Base-by-base conservation (phyloP, 2,113 vertebrate genomes). In the Corythoichthys haematopterus region DNA sequence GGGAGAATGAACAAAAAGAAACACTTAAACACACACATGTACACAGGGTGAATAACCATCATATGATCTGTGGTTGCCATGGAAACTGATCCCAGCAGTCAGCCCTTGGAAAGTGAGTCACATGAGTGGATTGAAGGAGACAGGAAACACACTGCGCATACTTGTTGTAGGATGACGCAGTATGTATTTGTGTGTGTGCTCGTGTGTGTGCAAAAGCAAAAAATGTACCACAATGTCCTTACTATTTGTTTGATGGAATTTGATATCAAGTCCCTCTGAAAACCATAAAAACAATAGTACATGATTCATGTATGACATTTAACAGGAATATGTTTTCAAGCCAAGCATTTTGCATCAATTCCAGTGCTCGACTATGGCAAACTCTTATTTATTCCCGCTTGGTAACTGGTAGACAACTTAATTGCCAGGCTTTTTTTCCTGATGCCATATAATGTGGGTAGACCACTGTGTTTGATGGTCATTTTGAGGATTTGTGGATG, bases 51-150 rank as follows among this genome's bases (percentile, higher is more conserved):
- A 47, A 77, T 72, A 88, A 86, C 84, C 86, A 82, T 92, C 92
- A 92, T 91, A 89, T 92, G 92, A 92, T 91, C 84, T 0, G 56
- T 43, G 70, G 91, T 92, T 91, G 82, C 88, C 85, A 91, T 91
- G 84, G 89, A 80, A 92, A 93, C 91, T 85, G 87, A 91, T 92
- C 92, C 90, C 90, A 90, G 91, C 88, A 91, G 87, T 85, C 77
- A 80, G 85, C 81, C 75, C 82, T 86, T 84, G 76, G 78, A 79
- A 83, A 91, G 83, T 84, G 86, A 90, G 87, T 92, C 92, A 92
- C 91, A 91, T 93, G 91, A 90, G 80, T 75, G 80, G 72, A 86
- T 81, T 78, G 72, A 85, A 84, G 82, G 81, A 83, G 87, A 87
- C 80, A 80, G 87, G 76, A 79, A 80, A 75, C 86, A 85, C 80